Evolutionary conservation across 2,888 invertebrate genomes (phyloP).

Genomic region (Dolichomitus sp.): DNA sequence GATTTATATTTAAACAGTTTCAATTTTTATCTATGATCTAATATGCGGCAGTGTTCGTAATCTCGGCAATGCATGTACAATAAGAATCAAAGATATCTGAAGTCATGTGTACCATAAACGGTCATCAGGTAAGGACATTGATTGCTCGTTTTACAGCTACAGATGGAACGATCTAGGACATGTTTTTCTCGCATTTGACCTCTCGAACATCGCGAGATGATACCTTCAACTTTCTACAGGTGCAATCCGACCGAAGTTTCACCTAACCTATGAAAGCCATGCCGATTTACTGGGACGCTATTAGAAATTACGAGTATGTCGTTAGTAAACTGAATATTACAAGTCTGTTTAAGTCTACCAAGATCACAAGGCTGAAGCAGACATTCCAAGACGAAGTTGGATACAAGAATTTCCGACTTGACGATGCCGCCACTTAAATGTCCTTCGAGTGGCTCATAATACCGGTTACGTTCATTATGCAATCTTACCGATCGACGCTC

Average conservation of each 20-base stretch:
- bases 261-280: neutral
- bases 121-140: conserved; percentile 6
- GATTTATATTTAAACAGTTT: too few species aligned
- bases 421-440: neutral
- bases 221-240: conserved; percentile 19
- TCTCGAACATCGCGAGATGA: conserved; percentile 11
- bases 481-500: conserved; percentile 18
- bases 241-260: conserved; percentile 4
- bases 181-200: conserved; percentile 22
- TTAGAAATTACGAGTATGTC: neutral
- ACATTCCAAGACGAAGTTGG: conserved; percentile 7
- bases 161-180: conserved; percentile 1
- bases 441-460: conserved; percentile 14
- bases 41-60: neutral
- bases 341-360: neutral
- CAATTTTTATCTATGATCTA: neutral
- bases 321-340: neutral
- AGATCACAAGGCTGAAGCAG: conserved; percentile 7
- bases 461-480: conserved; percentile 16
- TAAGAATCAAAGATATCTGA: neutral
- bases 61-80: neutral
- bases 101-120: conserved; percentile 1
- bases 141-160: conserved; percentile 20
- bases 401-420: conserved; percentile 12
- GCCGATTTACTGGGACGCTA: neutral